Percentiles rank a stretch among this genome's conserved stretches.
These are phyloP conservation scores for Hyles euphorbiae DNA, from an alignment of 1,140 invertebrate species.

Conservation along the genomic window DNA sequence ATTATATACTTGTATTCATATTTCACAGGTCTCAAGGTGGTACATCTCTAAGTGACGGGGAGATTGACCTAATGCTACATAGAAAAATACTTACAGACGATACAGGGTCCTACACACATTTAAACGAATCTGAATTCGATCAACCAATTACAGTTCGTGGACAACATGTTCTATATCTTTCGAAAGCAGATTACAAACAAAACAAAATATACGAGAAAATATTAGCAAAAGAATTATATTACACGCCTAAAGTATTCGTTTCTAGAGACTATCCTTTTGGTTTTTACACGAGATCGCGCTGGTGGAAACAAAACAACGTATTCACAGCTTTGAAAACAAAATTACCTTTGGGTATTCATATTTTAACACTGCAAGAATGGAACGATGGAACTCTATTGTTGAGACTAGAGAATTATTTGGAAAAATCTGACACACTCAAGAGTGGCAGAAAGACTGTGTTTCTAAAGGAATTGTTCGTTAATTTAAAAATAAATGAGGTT, in stretches of 20 bases:
- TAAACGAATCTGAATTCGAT: slow-evolving; percentile 89
- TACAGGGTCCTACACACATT: slow-evolving; percentile 88
- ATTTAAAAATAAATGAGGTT: slow-evolving; percentile 74
- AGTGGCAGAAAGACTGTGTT: slow-evolving; percentile 33
- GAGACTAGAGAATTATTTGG: slow-evolving; percentile 91
- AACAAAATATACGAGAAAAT: slow-evolving; percentile 54
- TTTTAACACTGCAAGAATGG: slow-evolving; percentile 91
- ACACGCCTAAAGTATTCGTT: slow-evolving; percentile 28
- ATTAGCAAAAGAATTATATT: slow-evolving; percentile 43
- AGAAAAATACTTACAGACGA: slow-evolving; percentile 91
- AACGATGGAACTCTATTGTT: slow-evolving; percentile 80
- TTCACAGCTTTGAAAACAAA: slow-evolving; percentile 36
- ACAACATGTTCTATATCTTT: slow-evolving; percentile 74
- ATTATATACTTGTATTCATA: no score
- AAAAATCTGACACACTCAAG: slow-evolving; percentile 80
- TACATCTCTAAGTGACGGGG: slow-evolving; percentile 82
- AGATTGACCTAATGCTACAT: slow-evolving; percentile 90
- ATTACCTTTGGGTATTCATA: slow-evolving; percentile 87
- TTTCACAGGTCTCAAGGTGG: slow-evolving; percentile 84
- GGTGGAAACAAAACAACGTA: slow-evolving; percentile 30
- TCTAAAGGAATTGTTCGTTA: slow-evolving; percentile 70
- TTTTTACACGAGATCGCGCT: slow-evolving; percentile 10
- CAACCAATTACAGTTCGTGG: slow-evolving; percentile 89
- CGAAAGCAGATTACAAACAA: slow-evolving; percentile 38
- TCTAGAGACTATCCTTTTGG: slow-evolving; percentile 12